Conservation (phyloP, 2,888 invertebrate genomes). For the Hoplodrina ambigua region DNA sequence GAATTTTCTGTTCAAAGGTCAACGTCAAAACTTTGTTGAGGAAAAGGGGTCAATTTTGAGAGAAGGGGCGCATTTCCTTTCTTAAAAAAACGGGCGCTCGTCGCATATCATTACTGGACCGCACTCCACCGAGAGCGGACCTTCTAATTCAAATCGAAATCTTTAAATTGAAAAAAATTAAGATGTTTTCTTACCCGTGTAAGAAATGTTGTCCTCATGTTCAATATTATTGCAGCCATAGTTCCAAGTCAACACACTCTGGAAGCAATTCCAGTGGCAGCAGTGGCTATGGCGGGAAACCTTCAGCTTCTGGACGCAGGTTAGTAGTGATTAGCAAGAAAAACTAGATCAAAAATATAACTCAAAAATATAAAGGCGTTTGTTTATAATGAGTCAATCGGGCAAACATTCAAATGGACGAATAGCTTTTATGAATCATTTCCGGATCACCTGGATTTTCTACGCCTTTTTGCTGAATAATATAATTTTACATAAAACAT, state of each 20-base stretch:
- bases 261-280: constrained; percentile 95
- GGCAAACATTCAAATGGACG: too few relatives aligned
- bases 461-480: too few relatives aligned
- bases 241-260: constrained; percentile 94
- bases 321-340: constrained; percentile 68
- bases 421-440: too few relatives aligned
- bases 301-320: constrained; percentile 91
- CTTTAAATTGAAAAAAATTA: not conserved
- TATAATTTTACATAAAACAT: too few relatives aligned
- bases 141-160: not conserved
- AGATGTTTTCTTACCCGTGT: constrained; percentile 7
- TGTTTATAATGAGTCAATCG: not conserved
- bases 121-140: not conserved
- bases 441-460: too few relatives aligned
- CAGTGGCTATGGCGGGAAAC: constrained; percentile 94
- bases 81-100: not conserved
- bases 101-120: not conserved
- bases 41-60: too few relatives aligned
- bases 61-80: not conserved
- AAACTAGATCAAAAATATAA: not conserved
- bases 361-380: not conserved
- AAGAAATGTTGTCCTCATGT: not conserved
- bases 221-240: constrained; percentile 89
- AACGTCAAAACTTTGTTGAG: too few relatives aligned
- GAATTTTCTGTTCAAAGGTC: too few relatives aligned